Evolutionary conservation across 2,888 invertebrate genomes (phyloP), one percentile per base, ranked within the genome.

Genomic region (Sminthurinus aureus): DNA sequence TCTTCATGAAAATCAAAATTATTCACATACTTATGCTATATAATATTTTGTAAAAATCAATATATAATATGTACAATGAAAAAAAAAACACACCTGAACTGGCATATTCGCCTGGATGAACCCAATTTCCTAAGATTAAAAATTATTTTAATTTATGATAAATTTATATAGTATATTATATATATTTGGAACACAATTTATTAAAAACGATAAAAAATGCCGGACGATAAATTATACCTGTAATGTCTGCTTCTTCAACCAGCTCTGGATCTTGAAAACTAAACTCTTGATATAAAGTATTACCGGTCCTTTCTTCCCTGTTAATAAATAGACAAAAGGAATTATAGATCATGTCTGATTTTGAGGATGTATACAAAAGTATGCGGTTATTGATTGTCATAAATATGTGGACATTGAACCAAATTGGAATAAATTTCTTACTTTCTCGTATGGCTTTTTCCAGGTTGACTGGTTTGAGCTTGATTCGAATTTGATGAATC

Each of bases 61-160:
- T 38, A 38, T 38, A n/a, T 38, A 38, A 38, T 38, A 38, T 38
- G 38, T 38, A 38, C 38, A 38, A n/a, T n/a, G n/a, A n/a, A 38
- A 38, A 4, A 6, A 38, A 38, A 38, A 22, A 64, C 81, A 91
- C 94, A 99, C 98, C 98, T 92, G 98, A 98, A 88, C 98, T 98
- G 86, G 99, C 98, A 91, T 98, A 99, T 92, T 99, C 99, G 90
- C 98, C 98, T 88, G 98, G 98, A 92, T 98, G 98, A 87, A 99
- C 98, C 96, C 96, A 96, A 91, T 96, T 96, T 90, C 98, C 98
- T 96, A 91, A 81, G 81, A 85, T 87, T 86, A 88, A 89, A 88
- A 85, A 64, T 69, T 69, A 58, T 26, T 38, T 38, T 58, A 79
- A n/a, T 58, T 52, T 58, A 58, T 82, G 9, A 75, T 24, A 38